A percentile compares a stretch with the other conserved stretches of the same genome.
These are phyloP conservation scores for Empis livida DNA, from an alignment of 2,888 invertebrate species.

Conservation along the genomic window DNA sequence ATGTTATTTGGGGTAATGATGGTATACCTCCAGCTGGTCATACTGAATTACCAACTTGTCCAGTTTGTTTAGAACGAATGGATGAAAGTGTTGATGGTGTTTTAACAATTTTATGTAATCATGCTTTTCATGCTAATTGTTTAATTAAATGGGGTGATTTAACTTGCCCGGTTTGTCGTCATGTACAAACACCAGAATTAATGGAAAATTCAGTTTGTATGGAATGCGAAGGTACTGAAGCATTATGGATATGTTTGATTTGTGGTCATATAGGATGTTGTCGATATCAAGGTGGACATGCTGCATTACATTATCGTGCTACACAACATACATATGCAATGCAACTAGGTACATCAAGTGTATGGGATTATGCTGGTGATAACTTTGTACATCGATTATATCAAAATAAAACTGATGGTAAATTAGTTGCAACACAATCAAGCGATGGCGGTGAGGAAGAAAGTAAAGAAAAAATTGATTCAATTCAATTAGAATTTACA, in stretches of 20 bases:
- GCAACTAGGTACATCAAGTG: conserved; percentile 89
- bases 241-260: conserved; percentile 97
- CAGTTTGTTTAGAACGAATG: conserved; percentile 73
- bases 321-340: conserved; percentile 96
- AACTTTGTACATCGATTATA: conserved; percentile 84
- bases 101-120: conserved; percentile 94
- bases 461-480: conserved; percentile 75
- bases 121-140: conserved; percentile 94
- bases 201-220: conserved; percentile 44
- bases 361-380: conserved; percentile 99
- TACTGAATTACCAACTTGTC: conserved; percentile 93
- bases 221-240: conserved; percentile 51
- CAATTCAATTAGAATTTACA: conserved; percentile 92
- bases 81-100: conserved; percentile 98
- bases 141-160: conserved; percentile 93
- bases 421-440: conserved; percentile 71
- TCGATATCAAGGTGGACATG: conserved; percentile 79
- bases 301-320: conserved; percentile 86
- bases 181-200: conserved; percentile 45
- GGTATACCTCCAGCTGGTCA: conserved; percentile 61
- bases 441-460: conserved; percentile 44
- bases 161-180: conserved; percentile 94
- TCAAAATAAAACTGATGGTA: conserved; percentile 94
- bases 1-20: conserved; percentile 74
- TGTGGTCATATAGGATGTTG: conserved; percentile 99